Conservation (phyloP, 2,113 vertebrate species). For the Sphaerodactylus townsendi region DNA sequence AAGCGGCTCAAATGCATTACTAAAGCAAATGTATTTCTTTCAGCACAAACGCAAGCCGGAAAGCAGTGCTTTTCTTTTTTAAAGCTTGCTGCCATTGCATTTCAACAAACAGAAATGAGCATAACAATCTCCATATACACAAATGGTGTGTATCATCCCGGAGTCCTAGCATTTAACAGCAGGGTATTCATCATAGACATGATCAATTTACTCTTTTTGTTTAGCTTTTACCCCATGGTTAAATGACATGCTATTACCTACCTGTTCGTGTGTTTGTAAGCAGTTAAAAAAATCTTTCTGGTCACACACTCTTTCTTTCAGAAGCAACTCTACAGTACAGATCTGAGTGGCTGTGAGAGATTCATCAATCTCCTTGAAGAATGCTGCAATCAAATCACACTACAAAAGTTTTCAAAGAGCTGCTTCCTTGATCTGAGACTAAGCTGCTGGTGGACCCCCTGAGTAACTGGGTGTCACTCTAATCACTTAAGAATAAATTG, state of each 20-base stretch:
- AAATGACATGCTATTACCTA: neutral
- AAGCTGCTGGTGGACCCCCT: constrained; percentile 26
- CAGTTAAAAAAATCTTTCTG: constrained; percentile 3
- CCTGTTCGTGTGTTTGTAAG: constrained; percentile 44
- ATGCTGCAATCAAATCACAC: constrained; percentile 7
- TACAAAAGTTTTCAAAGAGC: constrained; percentile 32
- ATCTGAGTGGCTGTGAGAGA: constrained; percentile 16
- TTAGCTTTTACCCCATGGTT: neutral
- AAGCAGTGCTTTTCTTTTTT: constrained; percentile 50
- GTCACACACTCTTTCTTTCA: neutral
- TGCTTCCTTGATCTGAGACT: constrained; percentile 24
- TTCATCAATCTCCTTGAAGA: constrained; percentile 22
- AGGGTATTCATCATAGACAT: constrained; percentile 12
- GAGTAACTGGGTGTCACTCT: constrained; percentile 34
- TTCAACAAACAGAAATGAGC: constrained; percentile 31
- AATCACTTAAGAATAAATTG: constrained; percentile 58
- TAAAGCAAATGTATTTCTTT: constrained; percentile 62
- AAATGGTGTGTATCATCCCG: neutral
- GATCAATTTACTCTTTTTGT: neutral
- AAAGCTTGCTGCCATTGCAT: constrained; percentile 2
- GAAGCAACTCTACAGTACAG: constrained; percentile 37
- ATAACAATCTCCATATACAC: constrained; percentile 16
- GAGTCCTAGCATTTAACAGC: constrained; percentile 3
- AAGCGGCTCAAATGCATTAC: constrained; percentile 38
- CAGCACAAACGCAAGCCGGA: constrained; percentile 55